Evolutionary conservation across 2,113 vertebrate genomes (phyloP).

Genomic region (Mustelus asterias): DNA sequence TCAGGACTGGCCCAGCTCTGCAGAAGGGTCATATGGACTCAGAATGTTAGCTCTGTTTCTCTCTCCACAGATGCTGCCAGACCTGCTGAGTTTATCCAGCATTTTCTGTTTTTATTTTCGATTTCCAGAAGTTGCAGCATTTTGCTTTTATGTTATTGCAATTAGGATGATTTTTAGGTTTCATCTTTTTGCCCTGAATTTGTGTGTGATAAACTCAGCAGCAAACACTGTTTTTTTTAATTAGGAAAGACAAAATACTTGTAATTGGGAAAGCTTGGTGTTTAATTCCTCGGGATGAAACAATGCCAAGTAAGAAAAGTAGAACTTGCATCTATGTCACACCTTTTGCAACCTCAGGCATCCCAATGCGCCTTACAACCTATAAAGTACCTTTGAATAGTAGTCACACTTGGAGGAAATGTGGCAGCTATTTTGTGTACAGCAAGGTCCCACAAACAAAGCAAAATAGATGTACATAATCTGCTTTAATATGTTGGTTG

Average conservation of each 20-base stretch:
- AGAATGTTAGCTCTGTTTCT: no score
- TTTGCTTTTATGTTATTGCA: background rate
- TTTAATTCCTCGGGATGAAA: background rate
- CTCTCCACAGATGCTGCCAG: no score
- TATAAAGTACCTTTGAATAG: background rate
- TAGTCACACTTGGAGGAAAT: background rate
- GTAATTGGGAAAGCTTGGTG: background rate
- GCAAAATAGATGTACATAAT: background rate
- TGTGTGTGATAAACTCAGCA: no score
- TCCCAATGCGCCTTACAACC: background rate
- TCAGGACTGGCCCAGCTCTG: no score
- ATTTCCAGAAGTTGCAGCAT: no score
- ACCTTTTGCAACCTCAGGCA: background rate
- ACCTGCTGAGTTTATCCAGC: no score
- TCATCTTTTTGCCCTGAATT: background rate
- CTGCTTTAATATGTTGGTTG: background rate
- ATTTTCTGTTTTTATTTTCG: no score
- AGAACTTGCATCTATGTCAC: background rate
- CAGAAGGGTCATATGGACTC: no score
- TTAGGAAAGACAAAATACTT: background rate
- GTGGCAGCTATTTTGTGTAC: background rate
- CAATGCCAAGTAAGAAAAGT: background rate
- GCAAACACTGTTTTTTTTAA: background rate
- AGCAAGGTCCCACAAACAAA: background rate
- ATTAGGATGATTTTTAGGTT: background rate